Base-by-base conservation (phyloP, 2,888 invertebrate species). In the Azorinus chamasolen region DNA sequence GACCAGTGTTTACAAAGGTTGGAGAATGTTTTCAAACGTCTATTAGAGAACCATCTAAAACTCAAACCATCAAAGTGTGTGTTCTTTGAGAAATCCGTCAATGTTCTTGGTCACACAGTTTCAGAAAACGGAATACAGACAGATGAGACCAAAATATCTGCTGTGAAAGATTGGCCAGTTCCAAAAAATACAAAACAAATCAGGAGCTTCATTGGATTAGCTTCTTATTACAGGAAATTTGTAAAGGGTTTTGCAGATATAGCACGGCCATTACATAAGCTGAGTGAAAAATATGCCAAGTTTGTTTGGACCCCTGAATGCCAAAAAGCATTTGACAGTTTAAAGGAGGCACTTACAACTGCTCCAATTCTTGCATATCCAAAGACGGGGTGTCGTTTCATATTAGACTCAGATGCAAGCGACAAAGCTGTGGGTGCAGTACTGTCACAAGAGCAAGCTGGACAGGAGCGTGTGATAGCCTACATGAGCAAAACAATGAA, bases 361-460 rank as follows among this genome's bases (percentile, higher is more conserved):
- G 43, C 66, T 20, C 62, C 62, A 25, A 22, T 74, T 12, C 45
- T 74, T 6, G 57, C 50, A 4, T 57, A 74, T 43, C 63, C 68
- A 2, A 18, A 43, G 1, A n/a, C 18, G 2, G 43, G 27, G 2
- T 18, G 1, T 1, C 6, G 6, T 20, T 63, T 45, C 27, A 53
- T 70, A 24, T 14, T 62, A 1, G 54, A 54, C 25, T 63, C 27
- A 16, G 63, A 70, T 62, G 70, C 54, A 10, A 20, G 27, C 8
- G 37, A 45, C 25, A 6, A n/a, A 4, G 45, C 46, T 1, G 50
- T 37, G n/a, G 62, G 45, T 6, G 68, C 55, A 27, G 63, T 62
- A 2, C 25, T 69, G 3, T 73, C 68, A 14, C 73, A 73, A 27
- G 46, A 18, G 14, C 61, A 68, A 14, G 57, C 55, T 18, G 62